Conservation (phyloP, 2,888 invertebrate species). For the Eristalinus sepulchralis region DNA sequence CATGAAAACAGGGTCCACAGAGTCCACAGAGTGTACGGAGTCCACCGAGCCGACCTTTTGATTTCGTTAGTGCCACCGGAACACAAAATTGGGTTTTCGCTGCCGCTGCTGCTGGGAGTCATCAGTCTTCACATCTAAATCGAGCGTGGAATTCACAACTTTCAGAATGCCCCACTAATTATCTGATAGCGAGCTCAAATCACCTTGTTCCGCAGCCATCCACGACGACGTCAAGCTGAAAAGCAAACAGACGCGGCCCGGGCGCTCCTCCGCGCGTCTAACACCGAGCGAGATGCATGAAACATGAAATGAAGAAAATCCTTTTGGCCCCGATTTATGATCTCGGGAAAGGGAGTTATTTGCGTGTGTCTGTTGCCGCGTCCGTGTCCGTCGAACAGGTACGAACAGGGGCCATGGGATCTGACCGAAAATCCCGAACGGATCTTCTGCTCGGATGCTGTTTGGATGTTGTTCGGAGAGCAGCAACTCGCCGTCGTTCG, state of each 20-base stretch:
- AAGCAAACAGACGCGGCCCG: background rate
- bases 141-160: slow-evolving; percentile 40
- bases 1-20: slow-evolving; percentile 39
- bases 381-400: background rate
- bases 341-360: slow-evolving; percentile 15
- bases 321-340: slow-evolving; percentile 67
- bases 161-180: slow-evolving; percentile 58
- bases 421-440: slow-evolving; percentile 8
- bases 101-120: slow-evolving; percentile 27
- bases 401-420: background rate
- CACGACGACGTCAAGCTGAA: background rate
- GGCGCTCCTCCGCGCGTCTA: background rate
- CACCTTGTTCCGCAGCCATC: slow-evolving; percentile 2
- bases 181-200: slow-evolving; percentile 56
- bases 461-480: background rate
- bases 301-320: slow-evolving; percentile 60
- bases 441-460: slow-evolving; percentile 3
- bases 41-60: slow-evolving; percentile 59
- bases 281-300: slow-evolving; percentile 34
- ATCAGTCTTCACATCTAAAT: slow-evolving; percentile 49
- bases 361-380: background rate
- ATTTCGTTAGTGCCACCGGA: slow-evolving; percentile 70
- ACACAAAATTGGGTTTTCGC: slow-evolving; percentile 64
- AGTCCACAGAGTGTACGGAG: slow-evolving; percentile 60
- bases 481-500: slow-evolving; percentile 50